Conservation (phyloP, 2,113 vertebrate species). For the Vicugna pacos region DNA sequence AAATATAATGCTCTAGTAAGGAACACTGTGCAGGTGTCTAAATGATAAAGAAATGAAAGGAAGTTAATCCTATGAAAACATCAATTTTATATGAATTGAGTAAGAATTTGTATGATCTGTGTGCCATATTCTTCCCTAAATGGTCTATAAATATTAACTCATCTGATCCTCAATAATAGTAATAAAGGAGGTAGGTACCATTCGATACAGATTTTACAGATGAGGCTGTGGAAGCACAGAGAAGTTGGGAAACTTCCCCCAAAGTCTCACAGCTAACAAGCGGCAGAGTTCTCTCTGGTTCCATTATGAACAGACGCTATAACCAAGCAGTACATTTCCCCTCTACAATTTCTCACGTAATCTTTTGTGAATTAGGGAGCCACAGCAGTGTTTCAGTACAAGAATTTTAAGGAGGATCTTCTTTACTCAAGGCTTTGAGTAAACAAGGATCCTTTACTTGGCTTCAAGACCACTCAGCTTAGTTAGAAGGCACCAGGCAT, state of each 20-base stretch:
- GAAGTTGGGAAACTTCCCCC: background rate
- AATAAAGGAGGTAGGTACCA: background rate
- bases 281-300: background rate
- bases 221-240: background rate
- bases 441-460: background rate
- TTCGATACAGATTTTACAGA: background rate
- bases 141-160: background rate
- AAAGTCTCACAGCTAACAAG: background rate
- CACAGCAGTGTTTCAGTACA: background rate
- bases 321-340: background rate
- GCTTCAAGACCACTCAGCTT: background rate
- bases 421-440: background rate
- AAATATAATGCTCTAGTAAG: background rate
- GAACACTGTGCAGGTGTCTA: constrained; percentile 26
- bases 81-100: background rate
- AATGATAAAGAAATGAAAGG: constrained; percentile 58
- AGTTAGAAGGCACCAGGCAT: background rate
- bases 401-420: background rate
- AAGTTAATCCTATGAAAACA: constrained; percentile 46
- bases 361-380: background rate
- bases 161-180: background rate
- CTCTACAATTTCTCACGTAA: background rate
- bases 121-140: background rate
- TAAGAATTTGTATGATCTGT: background rate
- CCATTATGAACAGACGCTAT: background rate